Base-by-base conservation (phyloP, 2,797 vertebrate species). In the Cuculus canorus region DNA sequence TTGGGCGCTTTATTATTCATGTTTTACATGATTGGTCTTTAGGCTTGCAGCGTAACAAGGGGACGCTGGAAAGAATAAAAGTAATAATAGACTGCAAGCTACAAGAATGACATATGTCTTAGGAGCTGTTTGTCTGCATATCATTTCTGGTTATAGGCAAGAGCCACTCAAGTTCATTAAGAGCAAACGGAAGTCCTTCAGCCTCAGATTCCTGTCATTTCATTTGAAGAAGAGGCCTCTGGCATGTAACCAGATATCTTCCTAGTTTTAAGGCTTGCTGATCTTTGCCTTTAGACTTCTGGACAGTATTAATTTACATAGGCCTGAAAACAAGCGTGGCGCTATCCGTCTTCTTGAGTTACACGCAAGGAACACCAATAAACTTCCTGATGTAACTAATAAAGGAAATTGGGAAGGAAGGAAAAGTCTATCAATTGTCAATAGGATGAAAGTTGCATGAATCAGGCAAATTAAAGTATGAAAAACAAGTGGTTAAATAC, bases 351-450 rank as follows among this genome's bases (percentile, higher is more conserved):
- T 95, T 96, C 97, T 97, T 96, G 89, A 82, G 95, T 98, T 98
- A 98, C 98, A 96, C n/a, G 54, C 95, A 83, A 85, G 93, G 93
- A 96, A 65, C 94, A 68, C 93, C 94, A 97, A 97, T 88, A 96
- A 95, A 96, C 97, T 97, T 98, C 98, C 98, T 98, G 97, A 94
- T 94, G 95, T 95, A 95, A 95, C 97, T 97, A 97, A 98, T 97
- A 96, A 97, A 98, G 97, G 96, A 98, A 98, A 97, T 97, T 94
- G 96, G 96, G 90, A 96, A 97, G 97, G 97, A 97, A 98, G 97
- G 97, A 97, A 95, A 96, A 94, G 91, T 96, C 97, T 98, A 97
- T 97, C 96, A 92, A 95, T 97, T 97, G 97, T 97, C 96, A 96
- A 97, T 97, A 96, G 94, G 90, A 75, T 82, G 70, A 76, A 90